Evolutionary conservation across 2,888 invertebrate genomes (phyloP).

Genomic region (Xestoiulus laeticollis): DNA sequence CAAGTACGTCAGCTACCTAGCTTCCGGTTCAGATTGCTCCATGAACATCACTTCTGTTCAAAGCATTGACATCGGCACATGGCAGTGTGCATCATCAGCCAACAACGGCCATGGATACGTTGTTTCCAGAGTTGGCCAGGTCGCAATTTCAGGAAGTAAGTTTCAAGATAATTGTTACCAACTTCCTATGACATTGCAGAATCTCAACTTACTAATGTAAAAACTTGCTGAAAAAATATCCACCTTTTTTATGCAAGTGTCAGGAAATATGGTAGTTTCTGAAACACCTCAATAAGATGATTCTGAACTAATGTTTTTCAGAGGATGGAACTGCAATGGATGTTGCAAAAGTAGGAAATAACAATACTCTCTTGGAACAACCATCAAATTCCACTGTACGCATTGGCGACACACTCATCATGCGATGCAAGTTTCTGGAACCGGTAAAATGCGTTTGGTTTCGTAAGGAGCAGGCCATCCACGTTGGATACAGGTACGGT

Average conservation of each 20-base stretch:
- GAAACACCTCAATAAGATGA: no score
- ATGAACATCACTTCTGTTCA: neutral
- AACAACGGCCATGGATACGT: neutral
- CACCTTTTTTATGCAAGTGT: no score
- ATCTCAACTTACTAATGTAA: no score
- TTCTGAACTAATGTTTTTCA: neutral
- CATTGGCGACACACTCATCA: neutral
- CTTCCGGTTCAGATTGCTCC: neutral
- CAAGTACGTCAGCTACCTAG: neutral
- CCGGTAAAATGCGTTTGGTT: neutral
- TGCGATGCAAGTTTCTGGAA: neutral
- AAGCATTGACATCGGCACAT: neutral
- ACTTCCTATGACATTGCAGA: neutral
- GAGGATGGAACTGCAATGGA: neutral
- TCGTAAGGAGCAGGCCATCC: neutral
- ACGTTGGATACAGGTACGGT: neutral
- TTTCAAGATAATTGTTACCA: neutral
- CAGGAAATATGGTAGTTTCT: no score
- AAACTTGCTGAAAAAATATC: no score
- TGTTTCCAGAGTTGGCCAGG: neutral
- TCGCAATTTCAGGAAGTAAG: neutral
- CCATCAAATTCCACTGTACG: neutral
- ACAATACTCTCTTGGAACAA: neutral
- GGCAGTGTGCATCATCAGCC: neutral
- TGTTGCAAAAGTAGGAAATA: neutral